Conservation (phyloP, 2,113 vertebrate genomes). For the Periophthalmus modestus region DNA sequence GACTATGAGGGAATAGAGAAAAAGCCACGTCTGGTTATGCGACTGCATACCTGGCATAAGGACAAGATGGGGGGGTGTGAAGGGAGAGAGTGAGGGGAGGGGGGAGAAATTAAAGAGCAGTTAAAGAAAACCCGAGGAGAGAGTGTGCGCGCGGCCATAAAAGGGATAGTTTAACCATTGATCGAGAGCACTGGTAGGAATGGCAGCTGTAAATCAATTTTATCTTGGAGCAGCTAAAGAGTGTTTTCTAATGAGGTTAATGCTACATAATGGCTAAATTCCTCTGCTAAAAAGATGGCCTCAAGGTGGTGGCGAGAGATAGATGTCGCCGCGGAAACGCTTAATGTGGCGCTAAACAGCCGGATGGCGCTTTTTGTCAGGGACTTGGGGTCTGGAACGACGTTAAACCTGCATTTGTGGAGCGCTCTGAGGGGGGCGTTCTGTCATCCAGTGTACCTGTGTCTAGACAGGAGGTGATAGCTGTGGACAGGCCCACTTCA, state of each 20-base stretch:
- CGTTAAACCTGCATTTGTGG: constrained; percentile 39
- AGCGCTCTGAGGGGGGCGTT: constrained; percentile 26
- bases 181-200: constrained; percentile 83
- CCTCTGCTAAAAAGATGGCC: constrained; percentile 82
- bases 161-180: constrained; percentile 85
- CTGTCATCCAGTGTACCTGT: constrained; percentile 25
- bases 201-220: constrained; percentile 88
- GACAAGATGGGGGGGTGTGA: constrained; percentile 45
- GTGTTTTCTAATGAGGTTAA: constrained; percentile 88
- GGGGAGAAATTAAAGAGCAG: constrained; percentile 63
- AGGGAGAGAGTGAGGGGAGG: background rate
- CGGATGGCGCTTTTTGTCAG: constrained; percentile 34
- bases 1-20: constrained; percentile 40
- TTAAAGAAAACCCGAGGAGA: constrained; percentile 65
- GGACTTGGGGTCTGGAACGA: constrained; percentile 34
- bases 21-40: constrained; percentile 23
- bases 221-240: constrained; percentile 84
- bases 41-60: constrained; percentile 63
- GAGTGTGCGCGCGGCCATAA: constrained; percentile 75
- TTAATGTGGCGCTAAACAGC: constrained; percentile 53
- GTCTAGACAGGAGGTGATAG: constrained; percentile 30
- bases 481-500: constrained; percentile 15
- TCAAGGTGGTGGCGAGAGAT: constrained; percentile 81
- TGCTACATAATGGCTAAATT: constrained; percentile 85
- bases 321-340: constrained; percentile 72